Evolutionary conservation across 92 coral and sea anemone species (phyloP).

Genomic region (Phenganax stokvisi): DNA sequence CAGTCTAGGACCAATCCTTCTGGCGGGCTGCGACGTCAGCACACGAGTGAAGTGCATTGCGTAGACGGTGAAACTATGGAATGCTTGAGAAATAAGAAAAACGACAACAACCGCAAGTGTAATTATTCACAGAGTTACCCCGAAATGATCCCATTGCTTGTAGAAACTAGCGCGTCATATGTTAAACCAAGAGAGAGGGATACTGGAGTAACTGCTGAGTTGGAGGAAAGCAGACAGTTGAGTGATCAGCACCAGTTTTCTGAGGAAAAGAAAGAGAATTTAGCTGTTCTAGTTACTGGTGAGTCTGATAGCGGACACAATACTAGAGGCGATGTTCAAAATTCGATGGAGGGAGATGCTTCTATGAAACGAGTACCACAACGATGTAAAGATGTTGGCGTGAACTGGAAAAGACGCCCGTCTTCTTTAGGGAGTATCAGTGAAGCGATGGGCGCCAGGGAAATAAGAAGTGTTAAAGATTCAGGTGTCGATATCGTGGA

Average conservation of each 20-base stretch:
- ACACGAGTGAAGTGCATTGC: too few relatives aligned
- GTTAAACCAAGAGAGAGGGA: neutral
- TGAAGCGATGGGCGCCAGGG: neutral
- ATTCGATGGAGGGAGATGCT: neutral
- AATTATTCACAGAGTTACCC: neutral
- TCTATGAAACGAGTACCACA: constrained; percentile 15
- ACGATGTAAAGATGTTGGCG: neutral
- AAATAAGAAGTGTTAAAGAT: neutral
- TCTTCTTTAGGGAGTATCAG: constrained; percentile 16
- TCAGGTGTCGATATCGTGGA: constrained; percentile 9
- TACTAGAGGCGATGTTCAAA: neutral
- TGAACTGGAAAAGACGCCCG: constrained; percentile 7
- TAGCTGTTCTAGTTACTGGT: neutral
- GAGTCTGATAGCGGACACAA: constrained; percentile 13
- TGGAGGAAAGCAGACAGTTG: neutral
- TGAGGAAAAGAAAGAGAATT: neutral
- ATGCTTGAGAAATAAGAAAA: neutral
- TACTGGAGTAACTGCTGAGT: neutral
- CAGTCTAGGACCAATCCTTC: neutral
- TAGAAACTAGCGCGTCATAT: neutral
- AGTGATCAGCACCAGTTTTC: neutral
- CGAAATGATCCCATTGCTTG: constrained; percentile 16
- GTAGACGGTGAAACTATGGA: neutral
- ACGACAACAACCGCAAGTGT: constrained; percentile 8
- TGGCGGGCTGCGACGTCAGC: neutral